phyloP scores from a whole-genome alignment of 1,140 invertebrate genomes.

The Anthonomus grandis region DNA sequence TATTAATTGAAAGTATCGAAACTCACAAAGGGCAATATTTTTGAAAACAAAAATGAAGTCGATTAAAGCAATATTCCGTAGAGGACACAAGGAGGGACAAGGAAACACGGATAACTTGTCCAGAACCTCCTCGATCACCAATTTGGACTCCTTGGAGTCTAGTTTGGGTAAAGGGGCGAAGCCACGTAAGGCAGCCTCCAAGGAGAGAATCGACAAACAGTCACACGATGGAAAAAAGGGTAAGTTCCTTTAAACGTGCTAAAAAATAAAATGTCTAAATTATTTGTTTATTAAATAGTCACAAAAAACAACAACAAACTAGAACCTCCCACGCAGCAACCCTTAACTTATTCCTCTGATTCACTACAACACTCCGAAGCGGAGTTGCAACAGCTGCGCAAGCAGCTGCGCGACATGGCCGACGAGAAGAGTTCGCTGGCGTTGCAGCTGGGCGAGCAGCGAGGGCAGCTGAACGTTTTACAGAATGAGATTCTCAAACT shows the following conservation, averaged over 20 bases:
- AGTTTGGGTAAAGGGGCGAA: slow-evolving; percentile 33
- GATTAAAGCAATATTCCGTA: slow-evolving; percentile 47
- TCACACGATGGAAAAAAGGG: slow-evolving; percentile 34
- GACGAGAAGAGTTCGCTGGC: slow-evolving; percentile 54
- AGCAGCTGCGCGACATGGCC: slow-evolving; percentile 51
- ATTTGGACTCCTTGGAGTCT: slow-evolving; percentile 34
- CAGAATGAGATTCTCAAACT: slow-evolving; percentile 53
- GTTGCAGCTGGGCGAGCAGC: slow-evolving; percentile 53
- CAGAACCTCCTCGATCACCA: slow-evolving; percentile 43
- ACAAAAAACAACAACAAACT: slow-evolving; percentile 40
- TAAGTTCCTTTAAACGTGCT: slow-evolving; percentile 9
- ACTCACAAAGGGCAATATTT: slow-evolving; percentile 3
- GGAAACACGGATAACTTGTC: slow-evolving; percentile 40
- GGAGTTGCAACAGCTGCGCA: slow-evolving; percentile 46
- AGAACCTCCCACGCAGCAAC: slow-evolving; percentile 20
- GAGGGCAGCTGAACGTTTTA: slow-evolving; percentile 51
- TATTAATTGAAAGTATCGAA: slow-evolving; percentile 7
- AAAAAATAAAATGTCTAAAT: neutral
- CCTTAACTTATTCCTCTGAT: slow-evolving; percentile 44
- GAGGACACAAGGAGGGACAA: slow-evolving; percentile 38
- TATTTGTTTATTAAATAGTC: neutral
- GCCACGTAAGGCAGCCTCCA: slow-evolving; percentile 38
- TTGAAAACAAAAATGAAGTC: slow-evolving; percentile 41
- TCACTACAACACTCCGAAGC: slow-evolving; percentile 52
- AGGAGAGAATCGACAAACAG: slow-evolving; percentile 42